These are phyloP conservation scores for Amitus sp. DNA, from an alignment of 2,888 invertebrate genomes.

Conservation along the genomic window DNA sequence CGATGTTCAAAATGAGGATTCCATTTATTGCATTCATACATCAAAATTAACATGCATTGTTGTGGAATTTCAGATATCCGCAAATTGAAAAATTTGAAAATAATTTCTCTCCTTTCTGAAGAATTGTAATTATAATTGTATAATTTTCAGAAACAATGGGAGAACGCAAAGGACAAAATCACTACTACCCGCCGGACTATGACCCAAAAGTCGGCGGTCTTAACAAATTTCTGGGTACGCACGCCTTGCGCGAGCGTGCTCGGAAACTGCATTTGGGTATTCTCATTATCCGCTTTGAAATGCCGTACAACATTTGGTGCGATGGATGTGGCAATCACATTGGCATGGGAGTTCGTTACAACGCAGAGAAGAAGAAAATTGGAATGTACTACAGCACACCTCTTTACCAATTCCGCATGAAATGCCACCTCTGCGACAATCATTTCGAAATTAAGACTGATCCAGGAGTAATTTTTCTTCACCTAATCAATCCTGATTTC, in stretches of 20 bases:
- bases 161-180: constrained; percentile 97
- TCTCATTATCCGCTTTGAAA: constrained; percentile 96
- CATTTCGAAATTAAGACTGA: constrained; percentile 98
- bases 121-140: neutral
- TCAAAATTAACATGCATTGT: too few relatives aligned
- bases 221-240: constrained; percentile 93
- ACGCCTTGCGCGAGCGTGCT: constrained; percentile 95
- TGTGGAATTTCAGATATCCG: too few relatives aligned
- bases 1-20: too few relatives aligned
- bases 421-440: constrained; percentile 97
- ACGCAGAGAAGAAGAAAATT: constrained; percentile 90
- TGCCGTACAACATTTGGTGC: constrained; percentile 99
- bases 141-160: constrained; percentile 74
- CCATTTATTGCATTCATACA: too few relatives aligned
- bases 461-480: constrained; percentile 76
- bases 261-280: constrained; percentile 96
- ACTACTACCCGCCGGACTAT: constrained; percentile 99
- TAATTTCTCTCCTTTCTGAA: too few relatives aligned
- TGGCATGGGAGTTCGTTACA: constrained; percentile 99
- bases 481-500: too few relatives aligned
- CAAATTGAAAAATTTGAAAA: too few relatives aligned
- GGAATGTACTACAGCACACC: constrained; percentile 99
- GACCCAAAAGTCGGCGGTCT: constrained; percentile 94
- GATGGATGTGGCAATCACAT: constrained; percentile 98
- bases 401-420: constrained; percentile 98